These are phyloP conservation scores for Kryptolebias ocellatus DNA, from an alignment of 2,797 vertebrate genomes.

Conservation along the genomic window DNA sequence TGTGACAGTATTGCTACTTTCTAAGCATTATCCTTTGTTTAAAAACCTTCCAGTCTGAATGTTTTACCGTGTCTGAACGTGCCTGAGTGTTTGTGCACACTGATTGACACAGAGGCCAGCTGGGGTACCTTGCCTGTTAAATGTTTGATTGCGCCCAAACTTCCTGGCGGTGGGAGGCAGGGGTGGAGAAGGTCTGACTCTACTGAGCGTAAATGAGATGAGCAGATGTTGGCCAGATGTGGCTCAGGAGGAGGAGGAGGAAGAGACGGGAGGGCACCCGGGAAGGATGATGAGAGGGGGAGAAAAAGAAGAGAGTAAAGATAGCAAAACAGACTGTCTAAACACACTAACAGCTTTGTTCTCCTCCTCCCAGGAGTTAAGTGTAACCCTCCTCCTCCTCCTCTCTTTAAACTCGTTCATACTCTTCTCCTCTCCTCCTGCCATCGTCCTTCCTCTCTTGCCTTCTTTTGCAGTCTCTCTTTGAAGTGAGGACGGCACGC, in stretches of 20 bases:
- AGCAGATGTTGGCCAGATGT: slow-evolving; percentile 73
- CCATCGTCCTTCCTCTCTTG: slow-evolving; percentile 35
- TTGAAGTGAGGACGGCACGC: slow-evolving; percentile 67
- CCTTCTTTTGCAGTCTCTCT: slow-evolving; percentile 51
- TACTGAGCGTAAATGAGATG: slow-evolving; percentile 61
- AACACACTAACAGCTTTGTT: slow-evolving; percentile 76
- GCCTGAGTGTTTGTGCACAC: neutral
- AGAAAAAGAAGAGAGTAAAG: slow-evolving; percentile 5
- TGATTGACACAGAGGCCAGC: slow-evolving; percentile 29
- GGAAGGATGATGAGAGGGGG: slow-evolving; percentile 6
- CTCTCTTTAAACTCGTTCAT: slow-evolving; percentile 22
- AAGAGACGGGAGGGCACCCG: neutral
- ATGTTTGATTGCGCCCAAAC: slow-evolving; percentile 62
- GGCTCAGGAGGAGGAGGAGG: slow-evolving; percentile 10
- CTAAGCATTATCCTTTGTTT: neutral
- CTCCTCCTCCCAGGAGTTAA: slow-evolving; percentile 53
- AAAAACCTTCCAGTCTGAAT: neutral
- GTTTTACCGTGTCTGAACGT: neutral
- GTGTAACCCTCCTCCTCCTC: slow-evolving; percentile 29
- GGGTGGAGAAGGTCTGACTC: slow-evolving; percentile 43
- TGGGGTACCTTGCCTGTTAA: slow-evolving; percentile 50
- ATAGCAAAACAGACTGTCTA: slow-evolving; percentile 44
- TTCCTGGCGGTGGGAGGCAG: slow-evolving; percentile 49
- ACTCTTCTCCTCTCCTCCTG: slow-evolving; percentile 27
- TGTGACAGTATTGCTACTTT: too few relatives aligned